A percentile compares a stretch with the other conserved stretches of the same genome.
Evolutionary conservation across 2,113 vertebrate genomes (phyloP).

Genomic region (Nothocercus nigrocapillus): DNA sequence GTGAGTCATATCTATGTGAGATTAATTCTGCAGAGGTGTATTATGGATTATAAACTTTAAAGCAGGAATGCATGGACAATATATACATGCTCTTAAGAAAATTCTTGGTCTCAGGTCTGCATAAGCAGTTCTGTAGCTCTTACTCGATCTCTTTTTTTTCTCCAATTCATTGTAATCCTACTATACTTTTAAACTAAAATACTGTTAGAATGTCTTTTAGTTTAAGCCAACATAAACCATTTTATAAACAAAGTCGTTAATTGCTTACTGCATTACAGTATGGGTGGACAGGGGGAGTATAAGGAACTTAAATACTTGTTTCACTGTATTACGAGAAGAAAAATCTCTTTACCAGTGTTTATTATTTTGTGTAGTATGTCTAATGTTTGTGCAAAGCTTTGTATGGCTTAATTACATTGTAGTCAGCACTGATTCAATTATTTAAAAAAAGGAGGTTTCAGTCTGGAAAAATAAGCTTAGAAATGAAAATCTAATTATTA

Average conservation of each 20-base stretch:
- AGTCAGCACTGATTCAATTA: neutral
- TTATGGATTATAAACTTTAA: neutral
- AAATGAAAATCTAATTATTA: neutral
- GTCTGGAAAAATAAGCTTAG: neutral
- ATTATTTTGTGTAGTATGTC: neutral
- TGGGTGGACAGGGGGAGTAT: neutral
- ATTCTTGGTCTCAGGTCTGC: neutral
- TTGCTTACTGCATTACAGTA: neutral
- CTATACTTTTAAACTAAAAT: neutral
- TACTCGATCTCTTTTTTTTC: too few relatives aligned
- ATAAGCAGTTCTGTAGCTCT: neutral
- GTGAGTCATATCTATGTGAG: neutral
- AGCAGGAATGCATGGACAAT: neutral
- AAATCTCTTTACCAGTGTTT: neutral
- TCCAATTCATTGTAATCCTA: neutral
- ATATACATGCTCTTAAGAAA: neutral
- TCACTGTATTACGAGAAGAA: neutral
- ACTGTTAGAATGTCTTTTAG: neutral
- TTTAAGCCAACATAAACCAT: neutral
- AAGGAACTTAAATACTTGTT: neutral
- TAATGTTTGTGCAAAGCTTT: neutral
- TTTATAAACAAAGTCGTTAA: neutral
- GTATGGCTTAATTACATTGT: neutral
- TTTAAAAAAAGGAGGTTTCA: neutral
- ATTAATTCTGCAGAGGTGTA: neutral